Conservation (phyloP, 1,140 invertebrate species). For the Heliconius nattereri region DNA sequence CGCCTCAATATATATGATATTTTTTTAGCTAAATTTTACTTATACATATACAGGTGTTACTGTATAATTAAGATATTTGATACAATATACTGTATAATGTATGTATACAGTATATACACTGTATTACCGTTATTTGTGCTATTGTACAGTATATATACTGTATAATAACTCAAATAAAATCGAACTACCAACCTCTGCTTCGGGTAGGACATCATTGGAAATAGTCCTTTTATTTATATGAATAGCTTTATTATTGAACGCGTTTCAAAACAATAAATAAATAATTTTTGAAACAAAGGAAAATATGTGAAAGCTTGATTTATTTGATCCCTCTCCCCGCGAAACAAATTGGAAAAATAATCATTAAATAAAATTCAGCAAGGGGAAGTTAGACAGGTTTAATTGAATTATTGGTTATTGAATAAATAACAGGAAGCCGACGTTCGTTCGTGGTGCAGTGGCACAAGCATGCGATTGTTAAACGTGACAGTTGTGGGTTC, state of each 20-base stretch:
- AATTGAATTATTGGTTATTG: conserved; percentile 15
- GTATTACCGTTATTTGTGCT: too few relatives aligned
- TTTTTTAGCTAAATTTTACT: too few relatives aligned
- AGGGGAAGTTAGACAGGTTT: conserved; percentile 16
- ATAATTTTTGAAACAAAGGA: conserved; percentile 14
- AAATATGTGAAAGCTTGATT: conserved; percentile 17
- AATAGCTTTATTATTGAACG: not conserved
- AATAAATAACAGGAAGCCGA: not conserved
- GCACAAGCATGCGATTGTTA: not conserved
- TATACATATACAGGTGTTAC: too few relatives aligned
- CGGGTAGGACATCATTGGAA: not conserved
- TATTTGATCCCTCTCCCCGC: conserved; percentile 20
- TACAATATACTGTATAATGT: too few relatives aligned
- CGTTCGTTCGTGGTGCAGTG: not conserved
- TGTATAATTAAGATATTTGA: too few relatives aligned
- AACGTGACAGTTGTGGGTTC: not conserved
- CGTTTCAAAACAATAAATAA: conserved; percentile 13
- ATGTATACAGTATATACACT: too few relatives aligned
- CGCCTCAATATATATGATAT: too few relatives aligned
- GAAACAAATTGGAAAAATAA: conserved; percentile 23
- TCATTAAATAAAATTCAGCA: conserved; percentile 12
- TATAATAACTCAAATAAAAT: not conserved
- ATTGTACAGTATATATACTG: too few relatives aligned
- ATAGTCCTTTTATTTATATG: not conserved
- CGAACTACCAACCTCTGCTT: not conserved